phyloP scores from a whole-genome alignment of 2,113 vertebrate species.

The Phrynosoma platyrhinos region DNA sequence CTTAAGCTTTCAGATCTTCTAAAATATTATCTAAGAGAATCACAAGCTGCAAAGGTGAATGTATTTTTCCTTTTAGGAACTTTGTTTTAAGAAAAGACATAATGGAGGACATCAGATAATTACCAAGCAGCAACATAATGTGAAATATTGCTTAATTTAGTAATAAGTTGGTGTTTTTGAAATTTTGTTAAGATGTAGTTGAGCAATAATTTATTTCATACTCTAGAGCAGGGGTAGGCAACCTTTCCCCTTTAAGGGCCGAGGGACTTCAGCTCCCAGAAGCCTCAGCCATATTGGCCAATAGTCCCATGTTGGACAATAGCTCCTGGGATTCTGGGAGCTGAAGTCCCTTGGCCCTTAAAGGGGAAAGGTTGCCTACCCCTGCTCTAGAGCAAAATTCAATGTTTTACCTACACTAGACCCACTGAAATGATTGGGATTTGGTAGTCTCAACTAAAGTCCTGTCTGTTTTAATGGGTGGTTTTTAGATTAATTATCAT shows the following conservation, averaged over 20 bases:
- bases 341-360: too few relatives aligned
- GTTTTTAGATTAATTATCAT: background rate
- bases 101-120: background rate
- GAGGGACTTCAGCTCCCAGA: too few relatives aligned
- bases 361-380: too few relatives aligned
- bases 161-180: conserved; percentile 5
- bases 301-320: too few relatives aligned
- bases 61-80: background rate
- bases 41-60: conserved; percentile 96
- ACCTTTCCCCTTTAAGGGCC: too few relatives aligned
- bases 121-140: background rate
- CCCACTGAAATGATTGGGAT: background rate
- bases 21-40: conserved; percentile 97
- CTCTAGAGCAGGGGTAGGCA: too few relatives aligned
- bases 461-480: background rate
- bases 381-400: background rate
- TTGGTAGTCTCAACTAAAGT: background rate
- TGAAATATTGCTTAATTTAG: conserved; percentile 11
- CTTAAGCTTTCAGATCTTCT: conserved; percentile 97
- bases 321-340: too few relatives aligned
- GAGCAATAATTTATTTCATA: too few relatives aligned
- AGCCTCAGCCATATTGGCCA: too few relatives aligned
- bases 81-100: background rate
- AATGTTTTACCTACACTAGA: background rate
- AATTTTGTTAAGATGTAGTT: conserved; percentile 6